A percentile compares a stretch with the other conserved stretches of the same genome.
Evolutionary conservation across 2,113 vertebrate genomes (phyloP).

Genomic region (Echinops telfairi): DNA sequence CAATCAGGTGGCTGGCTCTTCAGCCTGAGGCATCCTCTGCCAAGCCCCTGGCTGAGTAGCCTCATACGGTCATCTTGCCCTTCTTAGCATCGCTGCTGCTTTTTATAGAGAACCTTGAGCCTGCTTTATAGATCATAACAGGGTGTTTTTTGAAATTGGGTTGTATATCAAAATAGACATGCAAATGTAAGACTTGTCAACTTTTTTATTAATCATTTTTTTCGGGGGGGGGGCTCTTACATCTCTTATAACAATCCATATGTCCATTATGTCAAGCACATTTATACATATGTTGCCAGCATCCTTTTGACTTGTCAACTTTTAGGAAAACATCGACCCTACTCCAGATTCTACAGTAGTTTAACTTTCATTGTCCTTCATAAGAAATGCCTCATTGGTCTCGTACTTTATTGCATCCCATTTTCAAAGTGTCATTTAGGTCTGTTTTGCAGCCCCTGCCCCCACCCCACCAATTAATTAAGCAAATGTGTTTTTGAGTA

Average conservation of each 20-base stretch:
- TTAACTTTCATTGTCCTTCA: too few relatives aligned
- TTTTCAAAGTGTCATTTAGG: not conserved
- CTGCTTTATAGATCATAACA: not conserved
- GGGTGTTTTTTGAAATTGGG: conserved; percentile 7
- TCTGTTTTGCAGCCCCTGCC: not conserved
- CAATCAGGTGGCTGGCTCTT: not conserved
- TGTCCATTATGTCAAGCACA: too few relatives aligned
- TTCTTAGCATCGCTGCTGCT: not conserved
- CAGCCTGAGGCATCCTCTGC: not conserved
- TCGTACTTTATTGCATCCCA: not conserved
- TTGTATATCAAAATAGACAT: conserved; percentile 32
- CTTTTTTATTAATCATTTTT: not conserved
- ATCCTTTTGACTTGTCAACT: not conserved
- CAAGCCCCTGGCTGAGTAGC: not conserved
- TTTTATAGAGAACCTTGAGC: not conserved
- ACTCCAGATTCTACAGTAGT: not conserved
- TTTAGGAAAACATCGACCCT: not conserved
- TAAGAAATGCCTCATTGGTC: not conserved
- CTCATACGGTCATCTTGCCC: not conserved
- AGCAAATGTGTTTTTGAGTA: conserved; percentile 34
- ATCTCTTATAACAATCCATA: too few relatives aligned
- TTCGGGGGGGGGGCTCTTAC: too few relatives aligned
- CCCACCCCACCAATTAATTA: conserved; percentile 13
- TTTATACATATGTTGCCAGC: too few relatives aligned
- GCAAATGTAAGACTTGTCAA: not conserved